Evolutionary conservation across 2,113 vertebrate genomes (phyloP), one percentile per base, ranked within the genome.

Genomic region (Sakesphorus luctuosus): DNA sequence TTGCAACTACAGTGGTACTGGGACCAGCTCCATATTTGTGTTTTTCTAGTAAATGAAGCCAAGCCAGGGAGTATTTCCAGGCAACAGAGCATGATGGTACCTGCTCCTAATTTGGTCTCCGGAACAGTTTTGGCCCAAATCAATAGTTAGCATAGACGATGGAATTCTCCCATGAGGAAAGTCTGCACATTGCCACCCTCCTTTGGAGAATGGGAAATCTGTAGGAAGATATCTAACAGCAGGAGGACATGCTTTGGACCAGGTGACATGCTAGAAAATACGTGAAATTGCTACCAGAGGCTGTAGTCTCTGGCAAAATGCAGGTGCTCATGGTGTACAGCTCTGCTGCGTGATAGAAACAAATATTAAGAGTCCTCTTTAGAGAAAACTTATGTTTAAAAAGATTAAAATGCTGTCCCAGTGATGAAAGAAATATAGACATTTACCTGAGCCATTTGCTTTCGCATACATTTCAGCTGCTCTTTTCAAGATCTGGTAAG

Each of bases 391-490:
- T 85, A 50, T 31, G 29, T 14, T 8, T 58, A 21, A 72, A 86
- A 10, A 68, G 20, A 61, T 69, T 52, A 76, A 90, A 95, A 36
- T 33, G 6, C 4, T 74, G 38, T 58, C 31, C 11, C 19, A 14
- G 25, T 13, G 19, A 53, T 1, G 31, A 83, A 31, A 94, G 17
- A 74, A 63, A 89, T 13, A 40, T 0, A 33, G 16, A 16, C 15
- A 77, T 59, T 98, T 98, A 99, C 99, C 98, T 98, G 99, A 99
- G 65, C 98, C 98, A 65, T 99, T 99, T 44, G 99, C 99, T 98
- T 99, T 99, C 46, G 99, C 89, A 47, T 99, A 99, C 90, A 98
- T 97, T 86, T 99, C 99, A 84, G 99, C 99, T 84, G 99, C 98
- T 95, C 98, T 98, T 93, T 99, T 99, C 94, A 99, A 97, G 72